Conservation (phyloP, 2,113 vertebrate genomes). For the Perca schrenkii region DNA sequence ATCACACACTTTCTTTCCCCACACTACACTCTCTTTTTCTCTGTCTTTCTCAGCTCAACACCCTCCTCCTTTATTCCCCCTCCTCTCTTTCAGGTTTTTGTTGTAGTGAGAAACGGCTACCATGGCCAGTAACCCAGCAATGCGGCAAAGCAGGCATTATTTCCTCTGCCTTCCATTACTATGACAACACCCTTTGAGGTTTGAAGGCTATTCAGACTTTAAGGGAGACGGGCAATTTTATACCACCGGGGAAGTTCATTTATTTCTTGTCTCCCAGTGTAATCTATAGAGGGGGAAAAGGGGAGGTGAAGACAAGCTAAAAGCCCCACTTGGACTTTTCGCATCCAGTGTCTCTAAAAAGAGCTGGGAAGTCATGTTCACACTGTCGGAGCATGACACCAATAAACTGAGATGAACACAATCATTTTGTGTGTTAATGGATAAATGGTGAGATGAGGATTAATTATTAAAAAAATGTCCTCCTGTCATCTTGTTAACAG, state of each 20-base stretch:
- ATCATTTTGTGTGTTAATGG: neutral
- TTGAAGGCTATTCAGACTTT: conserved; percentile 70
- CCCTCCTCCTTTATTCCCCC: conserved; percentile 1
- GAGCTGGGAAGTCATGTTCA: conserved; percentile 6
- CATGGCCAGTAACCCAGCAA: conserved; percentile 52
- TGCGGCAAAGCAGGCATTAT: conserved; percentile 75
- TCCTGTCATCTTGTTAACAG: neutral
- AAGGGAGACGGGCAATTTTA: conserved; percentile 66
- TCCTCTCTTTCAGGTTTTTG: conserved; percentile 44
- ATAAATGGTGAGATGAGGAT: conserved; percentile 14
- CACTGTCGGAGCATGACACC: conserved; percentile 14
- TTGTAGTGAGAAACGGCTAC: conserved; percentile 12
- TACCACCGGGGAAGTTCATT: conserved; percentile 72
- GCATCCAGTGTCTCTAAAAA: conserved; percentile 21
- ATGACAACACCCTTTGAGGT: conserved; percentile 81
- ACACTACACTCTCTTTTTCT: conserved; percentile 15
- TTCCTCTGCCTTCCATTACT: conserved; percentile 76
- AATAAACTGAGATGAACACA: conserved; percentile 14
- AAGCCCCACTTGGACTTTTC: conserved; percentile 39
- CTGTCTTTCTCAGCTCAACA: conserved; percentile 8
- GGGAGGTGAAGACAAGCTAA: conserved; percentile 15
- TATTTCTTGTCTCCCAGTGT: conserved; percentile 65
- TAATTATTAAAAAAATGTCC: conserved; percentile 24
- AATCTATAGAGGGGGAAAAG: conserved; percentile 39
- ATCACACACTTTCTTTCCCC: conserved; percentile 29